Evolutionary conservation across 2,113 vertebrate species (phyloP), one percentile per base, ranked within the genome.

Genomic region (Xiphophorus hellerii): DNA sequence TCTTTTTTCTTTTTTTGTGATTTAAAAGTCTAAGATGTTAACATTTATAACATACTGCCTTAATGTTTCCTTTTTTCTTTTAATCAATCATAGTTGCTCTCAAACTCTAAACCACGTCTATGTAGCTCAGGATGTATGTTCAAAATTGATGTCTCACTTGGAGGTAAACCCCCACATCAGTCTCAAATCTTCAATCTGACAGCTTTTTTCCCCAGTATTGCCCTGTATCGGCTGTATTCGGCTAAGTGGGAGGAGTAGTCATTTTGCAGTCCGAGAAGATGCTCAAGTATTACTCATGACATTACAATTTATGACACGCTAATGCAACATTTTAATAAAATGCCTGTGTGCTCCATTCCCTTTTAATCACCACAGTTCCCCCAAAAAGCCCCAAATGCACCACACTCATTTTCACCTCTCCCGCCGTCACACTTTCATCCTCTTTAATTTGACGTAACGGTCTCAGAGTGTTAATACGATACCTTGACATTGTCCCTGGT

Each of bases 401-500:
- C 12, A 31, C 20, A 54, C 22, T 61, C 28, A 81, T 69, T 78
- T 58, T 70, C 44, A 64, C 48, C 70, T 70, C 37, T 17, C 17
- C 27, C 1, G 31, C 75, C 62, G 44, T 29, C 71, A 73, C 71
- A 78, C 63, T 5, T 63, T 74, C 27, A 25, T 82, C 42, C 37
- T 11, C 33, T 37, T 37, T 8, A 28, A 27, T 66, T 62, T 37
- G 31, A 61, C 73, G 30, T 42, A 44, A 66, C 33, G 48, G 25
- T 1, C 33, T 12, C 3, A 0, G 1, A 61, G 22, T 62, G 78
- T 88, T 75, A 83, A 67, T 35, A 31, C 3, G 61, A 82, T 96
- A 98, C 97, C 97, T 98, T 98, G 29, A 97, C 94, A 0, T 97
- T 97, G 87, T 96, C 93, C 87, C 94, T 96, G n/a, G 96, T 96